phyloP scores from a whole-genome alignment of 2,797 vertebrate genomes.

The Hephaestus fuliginosus region DNA sequence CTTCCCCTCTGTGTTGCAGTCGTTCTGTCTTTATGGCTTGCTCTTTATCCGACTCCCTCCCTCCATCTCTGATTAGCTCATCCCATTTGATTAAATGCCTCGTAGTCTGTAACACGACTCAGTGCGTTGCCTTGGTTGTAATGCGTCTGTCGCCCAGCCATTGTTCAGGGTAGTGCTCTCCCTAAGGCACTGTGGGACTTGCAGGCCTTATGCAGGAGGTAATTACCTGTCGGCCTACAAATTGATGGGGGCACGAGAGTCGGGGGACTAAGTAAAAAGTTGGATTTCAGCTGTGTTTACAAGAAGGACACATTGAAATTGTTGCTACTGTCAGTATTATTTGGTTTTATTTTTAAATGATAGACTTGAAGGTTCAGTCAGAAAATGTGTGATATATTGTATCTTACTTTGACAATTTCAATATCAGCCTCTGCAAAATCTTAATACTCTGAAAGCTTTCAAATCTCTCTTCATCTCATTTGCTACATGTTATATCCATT shows the following conservation, averaged over 20 bases:
- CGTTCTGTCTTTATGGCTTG: slow-evolving; percentile 1
- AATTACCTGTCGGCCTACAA: slow-evolving; percentile 52
- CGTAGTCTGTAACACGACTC: slow-evolving; percentile 22
- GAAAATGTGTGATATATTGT: background rate
- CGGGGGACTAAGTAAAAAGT: slow-evolving; percentile 18
- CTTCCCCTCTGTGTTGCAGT: slow-evolving; percentile 10
- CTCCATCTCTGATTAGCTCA: slow-evolving; percentile 38
- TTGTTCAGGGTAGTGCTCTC: slow-evolving; percentile 30
- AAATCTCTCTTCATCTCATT: background rate
- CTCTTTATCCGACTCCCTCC: background rate
- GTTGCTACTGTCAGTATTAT: background rate
- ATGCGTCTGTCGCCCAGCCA: slow-evolving; percentile 14
- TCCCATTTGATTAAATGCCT: slow-evolving; percentile 51
- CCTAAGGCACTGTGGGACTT: slow-evolving; percentile 46
- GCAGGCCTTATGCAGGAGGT: slow-evolving; percentile 39
- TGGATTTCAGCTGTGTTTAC: slow-evolving; percentile 11
- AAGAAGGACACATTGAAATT: background rate
- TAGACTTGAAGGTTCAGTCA: background rate
- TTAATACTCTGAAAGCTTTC: background rate
- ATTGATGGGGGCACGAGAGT: slow-evolving; percentile 32
- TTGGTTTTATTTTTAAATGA: background rate
- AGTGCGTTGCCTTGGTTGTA: slow-evolving; percentile 15
- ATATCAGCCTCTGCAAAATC: background rate
- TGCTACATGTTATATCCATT: background rate
- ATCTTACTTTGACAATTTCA: background rate